Conservation (phyloP, 2,113 vertebrate species). For the Patagioenas fasciata region DNA sequence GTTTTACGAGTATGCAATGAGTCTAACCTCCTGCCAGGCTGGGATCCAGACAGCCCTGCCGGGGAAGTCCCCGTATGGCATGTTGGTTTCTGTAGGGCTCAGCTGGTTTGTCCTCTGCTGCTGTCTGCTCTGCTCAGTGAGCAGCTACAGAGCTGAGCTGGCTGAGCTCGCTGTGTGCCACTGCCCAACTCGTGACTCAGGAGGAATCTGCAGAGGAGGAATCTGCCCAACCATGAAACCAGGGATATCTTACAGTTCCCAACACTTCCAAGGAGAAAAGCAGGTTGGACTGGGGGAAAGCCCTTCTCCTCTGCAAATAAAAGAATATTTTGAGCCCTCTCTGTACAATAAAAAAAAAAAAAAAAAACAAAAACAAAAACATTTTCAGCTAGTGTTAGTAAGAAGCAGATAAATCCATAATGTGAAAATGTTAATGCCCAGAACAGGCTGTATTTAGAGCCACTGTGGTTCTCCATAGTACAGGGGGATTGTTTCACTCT, state of each 20-base stretch:
- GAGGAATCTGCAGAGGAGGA: background rate
- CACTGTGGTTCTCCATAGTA: background rate
- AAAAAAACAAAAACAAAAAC: accelerated
- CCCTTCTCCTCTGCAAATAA: background rate
- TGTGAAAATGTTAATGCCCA: background rate
- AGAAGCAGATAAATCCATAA: background rate
- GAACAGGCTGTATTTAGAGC: background rate
- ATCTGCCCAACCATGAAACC: background rate
- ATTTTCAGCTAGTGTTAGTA: background rate
- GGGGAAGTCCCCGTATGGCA: accelerated
- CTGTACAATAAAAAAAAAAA: background rate
- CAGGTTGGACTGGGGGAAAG: background rate
- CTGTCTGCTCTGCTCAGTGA: background rate
- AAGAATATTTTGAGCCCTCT: background rate
- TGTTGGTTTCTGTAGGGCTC: background rate
- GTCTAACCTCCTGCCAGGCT: background rate
- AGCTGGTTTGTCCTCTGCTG: background rate
- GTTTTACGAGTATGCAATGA: background rate
- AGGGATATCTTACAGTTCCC: background rate
- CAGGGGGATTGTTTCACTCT: accelerated
- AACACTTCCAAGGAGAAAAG: background rate
- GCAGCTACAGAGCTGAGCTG: background rate
- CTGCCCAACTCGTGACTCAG: background rate
- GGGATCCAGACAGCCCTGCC: background rate
- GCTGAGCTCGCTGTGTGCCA: accelerated